Conservation (phyloP, 2,888 invertebrate genomes). For the Melinopterus prodromus region DNA sequence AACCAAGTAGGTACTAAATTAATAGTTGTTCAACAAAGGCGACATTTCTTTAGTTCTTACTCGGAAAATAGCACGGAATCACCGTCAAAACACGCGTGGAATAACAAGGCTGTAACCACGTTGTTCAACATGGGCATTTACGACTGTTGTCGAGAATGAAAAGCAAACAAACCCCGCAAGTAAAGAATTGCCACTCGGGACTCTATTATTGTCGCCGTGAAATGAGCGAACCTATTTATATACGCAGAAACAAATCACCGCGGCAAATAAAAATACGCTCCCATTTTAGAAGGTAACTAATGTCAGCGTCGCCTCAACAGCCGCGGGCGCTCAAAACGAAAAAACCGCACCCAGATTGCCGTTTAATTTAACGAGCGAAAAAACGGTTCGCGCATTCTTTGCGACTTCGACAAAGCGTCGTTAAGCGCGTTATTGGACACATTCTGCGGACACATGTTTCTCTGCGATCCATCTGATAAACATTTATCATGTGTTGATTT, state of each 20-base stretch:
- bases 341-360: conserved; percentile 20
- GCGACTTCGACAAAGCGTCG: not conserved
- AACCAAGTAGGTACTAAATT: too few species aligned
- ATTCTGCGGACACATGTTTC: not conserved
- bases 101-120: not conserved
- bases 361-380: conserved; percentile 23
- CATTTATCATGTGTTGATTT: not conserved
- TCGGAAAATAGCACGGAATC: too few species aligned
- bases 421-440: conserved; percentile 4
- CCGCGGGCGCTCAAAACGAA: conserved; percentile 11
- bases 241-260: not conserved
- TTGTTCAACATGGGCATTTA: conserved; percentile 4
- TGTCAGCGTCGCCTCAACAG: not conserved
- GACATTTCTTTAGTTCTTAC: too few species aligned
- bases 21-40: too few species aligned
- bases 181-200: not conserved
- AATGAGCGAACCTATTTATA: conserved; percentile 4
- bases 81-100: not conserved
- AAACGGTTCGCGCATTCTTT: conserved; percentile 11
- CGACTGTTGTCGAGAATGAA: not conserved
- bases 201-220: conserved; percentile 4
- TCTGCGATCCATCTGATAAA: not conserved
- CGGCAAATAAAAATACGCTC: not conserved
- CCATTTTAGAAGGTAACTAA: conserved; percentile 4
- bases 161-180: conserved; percentile 4